phyloP scores from a whole-genome alignment of 1,140 invertebrate species.

The Pogonomyrmex californicus region DNA sequence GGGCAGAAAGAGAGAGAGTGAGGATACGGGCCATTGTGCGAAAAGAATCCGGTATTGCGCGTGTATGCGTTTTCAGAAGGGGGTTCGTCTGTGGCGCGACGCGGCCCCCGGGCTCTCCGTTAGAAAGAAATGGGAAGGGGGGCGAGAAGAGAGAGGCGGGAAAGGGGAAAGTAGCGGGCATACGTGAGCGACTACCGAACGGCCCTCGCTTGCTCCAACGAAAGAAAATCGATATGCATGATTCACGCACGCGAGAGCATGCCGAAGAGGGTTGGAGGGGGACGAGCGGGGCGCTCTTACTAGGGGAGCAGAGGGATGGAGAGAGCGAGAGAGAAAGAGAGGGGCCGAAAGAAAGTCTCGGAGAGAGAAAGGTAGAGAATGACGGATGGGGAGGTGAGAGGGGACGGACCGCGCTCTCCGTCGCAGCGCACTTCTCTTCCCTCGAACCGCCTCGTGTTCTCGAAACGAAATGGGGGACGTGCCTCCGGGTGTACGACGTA shows the following conservation, averaged over 20 bases:
- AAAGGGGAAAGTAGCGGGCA: slow-evolving; percentile 36
- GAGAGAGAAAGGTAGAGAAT: slow-evolving; percentile 40
- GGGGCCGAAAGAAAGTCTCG: slow-evolving; percentile 37
- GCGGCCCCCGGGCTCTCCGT: slow-evolving; percentile 73
- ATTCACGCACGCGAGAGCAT: slow-evolving; percentile 83
- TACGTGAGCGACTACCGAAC: slow-evolving; percentile 61
- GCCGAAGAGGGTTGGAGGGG: slow-evolving; percentile 65
- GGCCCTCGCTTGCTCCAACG: slow-evolving; percentile 70
- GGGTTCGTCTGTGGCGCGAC: slow-evolving; percentile 65
- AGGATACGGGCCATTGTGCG: slow-evolving; percentile 79
- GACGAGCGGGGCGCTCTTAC: slow-evolving; percentile 51
- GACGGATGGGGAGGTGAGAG: slow-evolving; percentile 30
- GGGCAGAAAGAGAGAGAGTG: slow-evolving; percentile 68
- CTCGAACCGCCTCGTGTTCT: slow-evolving; percentile 64
- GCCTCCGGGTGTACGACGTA: slow-evolving; percentile 69
- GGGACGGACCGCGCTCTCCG: slow-evolving; percentile 34
- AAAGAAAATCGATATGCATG: slow-evolving; percentile 87
- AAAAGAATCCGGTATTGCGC: slow-evolving; percentile 79
- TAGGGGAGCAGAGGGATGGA: slow-evolving; percentile 49
- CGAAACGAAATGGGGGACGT: slow-evolving; percentile 67
- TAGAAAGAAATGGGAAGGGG: slow-evolving; percentile 64
- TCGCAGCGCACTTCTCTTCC: slow-evolving; percentile 70
- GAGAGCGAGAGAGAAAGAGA: slow-evolving; percentile 46
- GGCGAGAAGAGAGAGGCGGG: slow-evolving; percentile 23
- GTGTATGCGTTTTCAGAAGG: slow-evolving; percentile 75